A percentile compares a stretch with the other conserved stretches of the same genome.
These are phyloP conservation scores for Hestina assimilis DNA, from an alignment of 1,140 invertebrate genomes.

Conservation along the genomic window DNA sequence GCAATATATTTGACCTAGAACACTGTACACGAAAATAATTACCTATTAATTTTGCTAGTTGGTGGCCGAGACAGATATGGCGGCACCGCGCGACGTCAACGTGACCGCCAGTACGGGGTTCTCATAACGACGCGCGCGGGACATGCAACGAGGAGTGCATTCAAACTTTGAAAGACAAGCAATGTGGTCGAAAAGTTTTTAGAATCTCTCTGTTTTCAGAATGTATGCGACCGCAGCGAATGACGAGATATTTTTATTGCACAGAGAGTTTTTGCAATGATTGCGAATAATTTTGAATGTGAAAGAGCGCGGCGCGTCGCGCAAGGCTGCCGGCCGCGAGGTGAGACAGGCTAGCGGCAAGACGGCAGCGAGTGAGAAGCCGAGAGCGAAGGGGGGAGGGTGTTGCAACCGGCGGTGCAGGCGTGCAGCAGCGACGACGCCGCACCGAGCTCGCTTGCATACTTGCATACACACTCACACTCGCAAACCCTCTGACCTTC, in stretches of 20 bases:
- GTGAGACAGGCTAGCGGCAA: slow-evolving; percentile 76
- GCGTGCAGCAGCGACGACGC: slow-evolving; percentile 76
- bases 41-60: slow-evolving; percentile 82
- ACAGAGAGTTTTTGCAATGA: slow-evolving; percentile 77
- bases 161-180: slow-evolving; percentile 75
- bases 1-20: slow-evolving; percentile 50
- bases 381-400: slow-evolving; percentile 72
- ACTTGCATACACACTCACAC: slow-evolving; percentile 75
- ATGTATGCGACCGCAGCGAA: slow-evolving; percentile 64
- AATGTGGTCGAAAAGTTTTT: slow-evolving; percentile 60
- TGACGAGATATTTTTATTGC: slow-evolving; percentile 69
- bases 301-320: slow-evolving; percentile 77
- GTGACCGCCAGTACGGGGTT: slow-evolving; percentile 87
- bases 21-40: slow-evolving; percentile 77
- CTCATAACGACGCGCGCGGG: slow-evolving; percentile 87
- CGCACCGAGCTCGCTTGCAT: slow-evolving; percentile 76
- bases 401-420: slow-evolving; percentile 76
- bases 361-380: slow-evolving; percentile 76
- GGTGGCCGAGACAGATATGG: slow-evolving; percentile 83
- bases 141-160: slow-evolving; percentile 80
- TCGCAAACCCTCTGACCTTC: slow-evolving; percentile 72
- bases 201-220: slow-evolving; percentile 64
- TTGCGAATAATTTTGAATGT: slow-evolving; percentile 78
- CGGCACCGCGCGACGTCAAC: slow-evolving; percentile 84
- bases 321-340: slow-evolving; percentile 77